Conservation (phyloP, 1,140 invertebrate species). For the Microplitis mediator region DNA sequence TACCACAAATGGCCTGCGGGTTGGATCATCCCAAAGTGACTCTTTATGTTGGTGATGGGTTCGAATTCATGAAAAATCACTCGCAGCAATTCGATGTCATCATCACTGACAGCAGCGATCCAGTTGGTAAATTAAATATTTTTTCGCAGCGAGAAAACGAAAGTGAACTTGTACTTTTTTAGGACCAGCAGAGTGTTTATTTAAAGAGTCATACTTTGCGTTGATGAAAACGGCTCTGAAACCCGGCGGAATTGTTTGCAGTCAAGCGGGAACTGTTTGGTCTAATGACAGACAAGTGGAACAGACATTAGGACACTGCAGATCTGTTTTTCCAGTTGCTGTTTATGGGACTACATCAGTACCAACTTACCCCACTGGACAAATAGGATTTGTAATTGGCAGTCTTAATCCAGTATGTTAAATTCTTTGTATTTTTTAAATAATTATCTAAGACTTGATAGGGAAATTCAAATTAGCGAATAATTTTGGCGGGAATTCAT, state of each 20-base stretch:
- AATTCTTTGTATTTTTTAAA: constrained; percentile 7
- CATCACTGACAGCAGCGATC: constrained; percentile 98
- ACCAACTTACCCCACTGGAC: constrained; percentile 94
- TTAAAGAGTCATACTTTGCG: constrained; percentile 87
- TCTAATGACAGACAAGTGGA: constrained; percentile 80
- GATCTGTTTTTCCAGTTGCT: constrained; percentile 75
- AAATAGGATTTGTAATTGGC: constrained; percentile 93
- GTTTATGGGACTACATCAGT: constrained; percentile 84
- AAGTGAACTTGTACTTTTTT: neutral
- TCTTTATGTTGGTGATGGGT: constrained; percentile 90
- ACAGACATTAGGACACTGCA: constrained; percentile 75
- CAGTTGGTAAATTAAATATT: constrained; percentile 71
- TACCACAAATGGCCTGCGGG: constrained; percentile 89
- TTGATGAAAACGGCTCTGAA: constrained; percentile 83
- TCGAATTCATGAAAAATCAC: constrained; percentile 91
- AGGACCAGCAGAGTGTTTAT: constrained; percentile 75
- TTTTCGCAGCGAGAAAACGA: neutral
- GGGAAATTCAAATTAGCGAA: neutral
- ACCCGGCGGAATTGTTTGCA: constrained; percentile 90
- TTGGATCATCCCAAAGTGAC: constrained; percentile 84
- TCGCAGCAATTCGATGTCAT: constrained; percentile 92
- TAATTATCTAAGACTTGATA: neutral
- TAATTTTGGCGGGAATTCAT: too few relatives aligned
- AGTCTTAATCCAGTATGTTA: constrained; percentile 47
- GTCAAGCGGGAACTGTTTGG: constrained; percentile 92